Evolutionary conservation across 2,113 vertebrate genomes (phyloP), one percentile per base, ranked within the genome.

Genomic region (Aix galericulata): DNA sequence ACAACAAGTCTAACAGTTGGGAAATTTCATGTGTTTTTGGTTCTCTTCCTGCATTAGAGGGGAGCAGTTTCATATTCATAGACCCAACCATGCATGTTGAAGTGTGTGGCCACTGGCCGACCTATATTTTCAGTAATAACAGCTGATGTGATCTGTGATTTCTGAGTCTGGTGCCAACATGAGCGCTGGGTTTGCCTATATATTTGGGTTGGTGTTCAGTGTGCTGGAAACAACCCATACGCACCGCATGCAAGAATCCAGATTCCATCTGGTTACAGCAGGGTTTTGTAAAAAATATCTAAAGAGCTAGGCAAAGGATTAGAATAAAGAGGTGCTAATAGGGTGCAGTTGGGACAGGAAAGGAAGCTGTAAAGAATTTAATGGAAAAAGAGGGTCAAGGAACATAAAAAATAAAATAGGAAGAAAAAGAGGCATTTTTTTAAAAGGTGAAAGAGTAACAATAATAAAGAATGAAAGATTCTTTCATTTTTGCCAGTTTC

Each of bases 311-410:
- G 96, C 82, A 86, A 88, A 86, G 95, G 97, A 96, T 96, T 95
- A 97, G 96, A 97, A 97, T 97, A 97, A 98, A 97, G 98, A 97
- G 97, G 97, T 96, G 97, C 96, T 96, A 97, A 97, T 92, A 95
- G 95, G 58, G 83, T 96, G 88, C 92, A 93, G 86, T 79, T 95
- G 97, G 96, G 97, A 97, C 95, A 96, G 96, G 92, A 96, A 95
- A 97, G 97, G 95, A 95, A 98, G 94, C 93, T 94, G 94, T 93
- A 56, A 77, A 97, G 93, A 96, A 95, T 87, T 94, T 76, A 82
- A 68, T 91, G 95, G 97, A 96, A 96, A 97, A 96, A 97, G 92
- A 96, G 82, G 94, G 94, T 88, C 83, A 78, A 97, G 94, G 96
- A 96, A 96, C 94, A 82, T 97, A 88, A 97, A 96, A 97, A 93